Evolutionary conservation across 2,888 invertebrate genomes (phyloP).

Genomic region (Tetranychus piercei): DNA sequence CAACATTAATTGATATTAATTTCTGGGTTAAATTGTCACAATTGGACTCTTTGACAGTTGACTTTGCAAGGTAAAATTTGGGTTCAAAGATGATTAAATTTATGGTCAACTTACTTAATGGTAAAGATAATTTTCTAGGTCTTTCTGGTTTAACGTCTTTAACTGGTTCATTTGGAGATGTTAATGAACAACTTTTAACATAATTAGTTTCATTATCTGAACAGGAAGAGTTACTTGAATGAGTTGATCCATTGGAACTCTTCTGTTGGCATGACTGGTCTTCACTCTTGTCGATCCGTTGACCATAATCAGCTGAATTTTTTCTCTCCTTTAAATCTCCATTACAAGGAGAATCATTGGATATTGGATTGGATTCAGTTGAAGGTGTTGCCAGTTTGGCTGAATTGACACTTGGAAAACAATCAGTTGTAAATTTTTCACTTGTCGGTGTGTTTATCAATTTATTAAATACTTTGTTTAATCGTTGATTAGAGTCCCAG

Average conservation of each 20-base stretch:
- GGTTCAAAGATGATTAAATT: neutral
- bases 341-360: too few species aligned
- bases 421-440: neutral
- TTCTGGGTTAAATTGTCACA: too few species aligned
- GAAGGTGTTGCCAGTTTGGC: neutral
- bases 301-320: neutral
- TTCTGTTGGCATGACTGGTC: neutral
- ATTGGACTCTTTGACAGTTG: neutral
- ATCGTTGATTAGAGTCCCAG: slow-evolving; percentile 21
- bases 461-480: slow-evolving; percentile 5
- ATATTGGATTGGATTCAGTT: neutral
- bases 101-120: slow-evolving; percentile 5
- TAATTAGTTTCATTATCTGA: neutral
- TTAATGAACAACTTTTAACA: neutral
- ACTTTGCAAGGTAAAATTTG: neutral
- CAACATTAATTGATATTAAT: neutral
- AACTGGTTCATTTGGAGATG: neutral
- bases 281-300: neutral
- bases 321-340: too few species aligned
- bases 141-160: neutral
- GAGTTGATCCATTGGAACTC: neutral
- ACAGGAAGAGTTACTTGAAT: neutral
- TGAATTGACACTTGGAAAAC: neutral
- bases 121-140: slow-evolving; percentile 2
- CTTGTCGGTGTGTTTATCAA: slow-evolving; percentile 8